Percentiles rank a stretch among this genome's conserved stretches.
Conservation (phyloP, 2,888 invertebrate species). For the Cryptophagus acutangulus region DNA sequence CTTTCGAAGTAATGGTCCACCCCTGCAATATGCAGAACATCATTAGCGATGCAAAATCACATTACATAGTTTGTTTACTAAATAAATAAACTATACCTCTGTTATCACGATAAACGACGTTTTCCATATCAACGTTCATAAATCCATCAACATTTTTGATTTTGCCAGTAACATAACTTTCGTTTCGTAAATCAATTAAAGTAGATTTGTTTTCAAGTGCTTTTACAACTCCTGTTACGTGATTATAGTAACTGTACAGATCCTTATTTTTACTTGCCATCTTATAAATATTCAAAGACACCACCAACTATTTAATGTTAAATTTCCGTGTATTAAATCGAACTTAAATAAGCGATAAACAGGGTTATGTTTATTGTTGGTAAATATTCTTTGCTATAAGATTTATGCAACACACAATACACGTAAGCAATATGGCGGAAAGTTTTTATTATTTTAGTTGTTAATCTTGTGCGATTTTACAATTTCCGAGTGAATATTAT, state of each 20-base stretch:
- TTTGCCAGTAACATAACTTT: slow-evolving; percentile 58
- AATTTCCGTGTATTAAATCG: neutral
- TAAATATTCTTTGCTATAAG: neutral
- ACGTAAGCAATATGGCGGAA: no score
- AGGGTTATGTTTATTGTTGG: neutral
- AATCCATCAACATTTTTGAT: slow-evolving; percentile 60
- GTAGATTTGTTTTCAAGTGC: slow-evolving; percentile 57
- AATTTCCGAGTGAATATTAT: no score
- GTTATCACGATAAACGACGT: slow-evolving; percentile 60
- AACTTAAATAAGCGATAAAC: no score
- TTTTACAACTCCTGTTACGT: slow-evolving; percentile 58
- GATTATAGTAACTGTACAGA: slow-evolving; percentile 48
- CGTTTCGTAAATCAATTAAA: slow-evolving; percentile 63
- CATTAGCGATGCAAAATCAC: slow-evolving; percentile 5
- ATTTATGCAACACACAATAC: neutral
- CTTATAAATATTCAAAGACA: no score
- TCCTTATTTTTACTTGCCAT: neutral
- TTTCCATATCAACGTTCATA: slow-evolving; percentile 63
- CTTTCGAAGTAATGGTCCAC: slow-evolving; percentile 57
- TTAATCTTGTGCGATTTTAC: no score
- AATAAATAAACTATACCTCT: slow-evolving; percentile 44
- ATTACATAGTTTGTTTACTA: slow-evolving; percentile 8
- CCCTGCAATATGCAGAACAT: slow-evolving; percentile 32
- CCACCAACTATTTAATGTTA: no score
- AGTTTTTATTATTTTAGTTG: no score